These are phyloP conservation scores for Ctenodactylus gundi DNA, from an alignment of 2,113 vertebrate species.

Conservation along the genomic window DNA sequence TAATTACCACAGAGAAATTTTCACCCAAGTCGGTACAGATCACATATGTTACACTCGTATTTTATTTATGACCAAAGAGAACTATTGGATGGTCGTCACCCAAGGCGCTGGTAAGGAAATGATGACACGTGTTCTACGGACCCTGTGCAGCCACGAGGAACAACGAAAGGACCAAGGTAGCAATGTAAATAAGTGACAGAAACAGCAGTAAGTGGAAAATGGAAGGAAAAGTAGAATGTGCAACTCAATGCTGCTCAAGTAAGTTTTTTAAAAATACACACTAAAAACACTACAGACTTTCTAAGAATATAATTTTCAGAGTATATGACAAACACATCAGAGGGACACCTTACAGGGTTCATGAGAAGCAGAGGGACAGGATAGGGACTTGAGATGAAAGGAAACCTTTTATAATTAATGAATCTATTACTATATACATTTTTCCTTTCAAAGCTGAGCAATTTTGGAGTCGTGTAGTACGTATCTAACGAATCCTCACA, in stretches of 20 bases:
- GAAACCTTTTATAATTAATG: background rate
- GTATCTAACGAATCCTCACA: background rate
- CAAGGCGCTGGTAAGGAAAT: background rate
- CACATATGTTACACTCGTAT: background rate
- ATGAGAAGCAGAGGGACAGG: background rate
- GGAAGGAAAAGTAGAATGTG: background rate
- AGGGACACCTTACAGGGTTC: no score
- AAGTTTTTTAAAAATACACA: background rate
- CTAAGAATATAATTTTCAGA: background rate
- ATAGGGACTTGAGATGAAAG: background rate
- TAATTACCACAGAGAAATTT: background rate
- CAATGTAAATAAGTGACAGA: background rate
- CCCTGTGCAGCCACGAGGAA: background rate
- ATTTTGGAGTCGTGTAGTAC: no score
- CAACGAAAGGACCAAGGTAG: background rate
- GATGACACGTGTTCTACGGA: background rate
- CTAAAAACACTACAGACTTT: background rate
- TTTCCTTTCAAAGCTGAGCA: background rate
- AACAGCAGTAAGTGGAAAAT: background rate
- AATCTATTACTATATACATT: background rate
- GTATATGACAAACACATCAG: background rate
- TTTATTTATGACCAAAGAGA: background rate
- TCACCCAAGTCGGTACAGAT: background rate
- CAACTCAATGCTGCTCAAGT: background rate
- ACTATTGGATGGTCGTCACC: no score